These are phyloP conservation scores for Lytechinus variegatus DNA, from an alignment of 35 echinoderm and acorn worm genomes.

Conservation along the genomic window DNA sequence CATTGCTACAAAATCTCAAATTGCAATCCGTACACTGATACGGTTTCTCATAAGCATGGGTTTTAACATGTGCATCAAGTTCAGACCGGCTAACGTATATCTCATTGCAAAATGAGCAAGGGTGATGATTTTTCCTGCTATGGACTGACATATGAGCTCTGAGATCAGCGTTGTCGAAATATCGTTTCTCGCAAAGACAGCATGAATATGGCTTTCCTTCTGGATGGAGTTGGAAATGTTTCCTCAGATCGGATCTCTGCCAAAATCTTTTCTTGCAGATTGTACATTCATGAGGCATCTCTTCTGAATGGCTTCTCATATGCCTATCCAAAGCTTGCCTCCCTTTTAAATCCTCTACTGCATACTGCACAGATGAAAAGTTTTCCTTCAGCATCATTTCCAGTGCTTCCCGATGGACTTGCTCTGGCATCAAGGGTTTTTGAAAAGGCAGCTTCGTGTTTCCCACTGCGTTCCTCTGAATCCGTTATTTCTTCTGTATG, in stretches of 20 bases:
- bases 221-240: neutral
- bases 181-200: too few relatives aligned
- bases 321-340: neutral
- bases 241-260: neutral
- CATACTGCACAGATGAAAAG: neutral
- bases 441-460: neutral
- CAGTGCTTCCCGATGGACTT: neutral
- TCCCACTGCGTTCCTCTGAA: neutral
- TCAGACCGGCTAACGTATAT: too few relatives aligned
- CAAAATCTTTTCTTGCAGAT: neutral
- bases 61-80: too few relatives aligned
- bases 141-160: too few relatives aligned
- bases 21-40: too few relatives aligned
- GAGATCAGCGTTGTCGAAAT: too few relatives aligned
- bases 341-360: neutral
- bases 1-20: too few relatives aligned
- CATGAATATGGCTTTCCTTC: neutral
- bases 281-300: neutral
- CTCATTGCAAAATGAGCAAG: too few relatives aligned
- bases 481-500: neutral
- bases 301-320: neutral
- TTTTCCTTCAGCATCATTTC: neutral
- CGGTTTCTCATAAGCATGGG: too few relatives aligned
- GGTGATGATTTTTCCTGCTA: too few relatives aligned
- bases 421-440: neutral